A percentile compares a stretch with the other conserved stretches of the same genome.
Evolutionary conservation across 2,113 vertebrate genomes (phyloP).

Genomic region (Stomatorhinus ivindoensis): DNA sequence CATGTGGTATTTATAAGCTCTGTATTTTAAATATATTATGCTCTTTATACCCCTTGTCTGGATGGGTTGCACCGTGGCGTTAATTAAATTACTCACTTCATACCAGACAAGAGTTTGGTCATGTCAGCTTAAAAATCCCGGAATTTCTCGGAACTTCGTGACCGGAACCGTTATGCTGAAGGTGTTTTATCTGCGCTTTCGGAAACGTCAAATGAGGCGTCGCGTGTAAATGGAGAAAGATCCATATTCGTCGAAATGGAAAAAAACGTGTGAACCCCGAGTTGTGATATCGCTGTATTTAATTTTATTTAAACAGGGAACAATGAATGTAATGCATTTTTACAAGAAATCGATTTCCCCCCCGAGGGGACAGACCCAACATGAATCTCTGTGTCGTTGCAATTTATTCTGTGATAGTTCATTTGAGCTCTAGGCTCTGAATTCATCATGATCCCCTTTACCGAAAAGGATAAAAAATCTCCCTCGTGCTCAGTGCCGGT

Average conservation of each 20-base stretch:
- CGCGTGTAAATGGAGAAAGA: not conserved
- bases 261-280: not conserved
- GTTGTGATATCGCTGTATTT: conserved; percentile 4
- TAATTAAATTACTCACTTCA: not conserved
- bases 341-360: conserved; percentile 10
- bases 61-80: not conserved
- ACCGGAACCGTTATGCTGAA: not conserved
- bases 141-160: not conserved
- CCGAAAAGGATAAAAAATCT: not conserved
- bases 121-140: not conserved
- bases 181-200: not conserved
- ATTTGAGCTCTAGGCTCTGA: not conserved
- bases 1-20: conserved; percentile 8
- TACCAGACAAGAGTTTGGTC: not conserved
- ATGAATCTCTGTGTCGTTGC: conserved; percentile 5
- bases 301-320: conserved; percentile 2
- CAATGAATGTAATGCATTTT: conserved; percentile 15
- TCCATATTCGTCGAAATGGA: conserved; percentile 3
- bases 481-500: not conserved
- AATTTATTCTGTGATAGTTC: conserved; percentile 7
- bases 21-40: not conserved
- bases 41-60: conserved; percentile 18
- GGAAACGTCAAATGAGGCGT: not conserved
- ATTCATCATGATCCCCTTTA: not conserved
- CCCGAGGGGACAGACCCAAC: not conserved